Conservation (phyloP, 2,113 vertebrate genomes). For the Lepisosteus oculatus region DNA sequence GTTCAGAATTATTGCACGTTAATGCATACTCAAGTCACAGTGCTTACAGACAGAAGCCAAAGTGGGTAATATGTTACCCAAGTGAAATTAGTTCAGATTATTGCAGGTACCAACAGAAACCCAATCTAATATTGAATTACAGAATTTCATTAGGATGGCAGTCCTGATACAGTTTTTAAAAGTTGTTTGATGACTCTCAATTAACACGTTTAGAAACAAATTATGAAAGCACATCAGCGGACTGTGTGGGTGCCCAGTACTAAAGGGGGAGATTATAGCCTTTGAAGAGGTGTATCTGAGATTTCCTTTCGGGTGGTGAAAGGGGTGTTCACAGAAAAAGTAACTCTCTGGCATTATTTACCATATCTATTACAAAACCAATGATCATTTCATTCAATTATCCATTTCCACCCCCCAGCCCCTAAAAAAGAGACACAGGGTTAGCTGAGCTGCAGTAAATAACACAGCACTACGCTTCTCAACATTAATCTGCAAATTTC, state of each 20-base stretch:
- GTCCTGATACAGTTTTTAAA: background rate
- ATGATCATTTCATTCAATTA: constrained; percentile 2
- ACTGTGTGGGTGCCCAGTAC: background rate
- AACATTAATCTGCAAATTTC: too few species aligned
- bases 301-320: background rate
- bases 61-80: too few species aligned
- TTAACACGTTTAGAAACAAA: constrained; percentile 7
- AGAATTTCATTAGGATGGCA: background rate
- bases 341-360: background rate
- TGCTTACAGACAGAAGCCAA: too few species aligned
- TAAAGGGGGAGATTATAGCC: background rate
- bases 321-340: background rate
- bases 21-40: too few species aligned
- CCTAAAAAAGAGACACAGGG: background rate
- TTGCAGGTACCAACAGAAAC: too few species aligned
- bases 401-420: background rate
- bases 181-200: background rate
- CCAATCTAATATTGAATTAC: too few species aligned
- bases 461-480: background rate
- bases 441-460: background rate
- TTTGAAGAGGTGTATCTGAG: background rate
- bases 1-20: too few species aligned
- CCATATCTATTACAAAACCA: background rate
- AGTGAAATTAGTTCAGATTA: too few species aligned
- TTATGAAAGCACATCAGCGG: background rate